These are phyloP conservation scores for Uloborus plumipes DNA, from an alignment of 2,888 invertebrate genomes.

Conservation along the genomic window DNA sequence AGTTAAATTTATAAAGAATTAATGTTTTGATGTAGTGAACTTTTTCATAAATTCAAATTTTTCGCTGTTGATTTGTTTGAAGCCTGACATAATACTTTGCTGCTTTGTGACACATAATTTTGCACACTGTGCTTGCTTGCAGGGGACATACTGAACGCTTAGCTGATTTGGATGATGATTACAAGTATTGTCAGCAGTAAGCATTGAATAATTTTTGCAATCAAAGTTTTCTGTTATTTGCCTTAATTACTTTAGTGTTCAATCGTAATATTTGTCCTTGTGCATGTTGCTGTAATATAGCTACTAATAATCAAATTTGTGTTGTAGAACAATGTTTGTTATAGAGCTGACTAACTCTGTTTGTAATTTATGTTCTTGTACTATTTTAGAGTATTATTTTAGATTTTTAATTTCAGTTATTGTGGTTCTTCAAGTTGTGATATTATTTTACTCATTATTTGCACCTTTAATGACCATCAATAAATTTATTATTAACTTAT, in stretches of 20 bases:
- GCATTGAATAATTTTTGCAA: conserved; percentile 44
- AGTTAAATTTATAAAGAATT: no score
- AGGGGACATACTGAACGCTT: conserved; percentile 71
- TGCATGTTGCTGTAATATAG: no score
- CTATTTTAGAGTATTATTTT: not conserved
- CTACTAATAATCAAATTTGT: no score
- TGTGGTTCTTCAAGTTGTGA: not conserved
- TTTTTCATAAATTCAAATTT: not conserved
- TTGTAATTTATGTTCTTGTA: no score
- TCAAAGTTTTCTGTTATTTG: conserved; percentile 14
- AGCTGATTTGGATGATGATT: conserved; percentile 68
- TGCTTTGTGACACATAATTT: conserved; percentile 48
- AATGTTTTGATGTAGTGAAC: no score
- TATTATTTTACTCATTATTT: not conserved
- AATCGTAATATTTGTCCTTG: not conserved
- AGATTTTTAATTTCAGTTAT: not conserved
- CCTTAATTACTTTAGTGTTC: conserved; percentile 1
- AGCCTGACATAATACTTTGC: conserved; percentile 39
- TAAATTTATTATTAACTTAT: not conserved
- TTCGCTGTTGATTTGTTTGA: conserved; percentile 17
- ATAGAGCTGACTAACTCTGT: no score
- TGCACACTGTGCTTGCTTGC: conserved; percentile 67
- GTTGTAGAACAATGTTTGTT: no score
- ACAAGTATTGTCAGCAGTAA: conserved; percentile 65
- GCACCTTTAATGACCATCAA: not conserved